Evolutionary conservation across 2,113 vertebrate species (phyloP), one percentile per base, ranked within the genome.

Genomic region (Crotalus horridus): DNA sequence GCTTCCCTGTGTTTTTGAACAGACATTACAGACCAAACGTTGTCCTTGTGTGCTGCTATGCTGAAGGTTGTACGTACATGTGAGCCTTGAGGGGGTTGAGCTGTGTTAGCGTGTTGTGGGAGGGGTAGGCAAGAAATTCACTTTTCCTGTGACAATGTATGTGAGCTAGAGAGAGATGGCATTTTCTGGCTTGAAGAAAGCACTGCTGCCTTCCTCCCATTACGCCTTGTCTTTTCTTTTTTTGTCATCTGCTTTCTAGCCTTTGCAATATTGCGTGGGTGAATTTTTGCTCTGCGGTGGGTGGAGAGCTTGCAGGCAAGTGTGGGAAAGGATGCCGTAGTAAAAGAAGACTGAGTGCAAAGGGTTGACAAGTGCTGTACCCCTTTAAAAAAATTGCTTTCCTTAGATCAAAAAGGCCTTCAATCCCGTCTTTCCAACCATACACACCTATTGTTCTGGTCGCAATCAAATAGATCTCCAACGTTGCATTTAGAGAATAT

Each of bases 11-110:
- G 91, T 92, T 0, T 93, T 95, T 95, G 92, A 93, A 96, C 88
- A 96, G 96, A 92, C 0, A 26, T 93, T 94, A 93, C n/a, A 87
- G 95, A 94, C 87, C 94, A 93, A 93, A 97, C 92, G 91, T 94
- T 92, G 94, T 96, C 91, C 94, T 95, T 39, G 9, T 93, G 94
- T 58, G 81, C 93, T 95, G 92, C 20, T 85, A 33, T 93, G 95
- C 91, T 0, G 69, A 94, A 91, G 90, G 53, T 93, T 95, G 94
- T 29, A 46, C 93, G 55, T n/a, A n/a, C 58, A 39, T 8, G 13
- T 58, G 88, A 95, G 92, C 43, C 90, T 86, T 74, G 87, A 87
- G 48, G 74, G 53, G 23, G 69, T 88, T 86, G 88, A 69, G 56
- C 43, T 29, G 13, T 90, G 29, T 90, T 54, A 33, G 89, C 59